Evolutionary conservation across 1,140 invertebrate genomes (phyloP).

Genomic region (Drosophila grimshawi): DNA sequence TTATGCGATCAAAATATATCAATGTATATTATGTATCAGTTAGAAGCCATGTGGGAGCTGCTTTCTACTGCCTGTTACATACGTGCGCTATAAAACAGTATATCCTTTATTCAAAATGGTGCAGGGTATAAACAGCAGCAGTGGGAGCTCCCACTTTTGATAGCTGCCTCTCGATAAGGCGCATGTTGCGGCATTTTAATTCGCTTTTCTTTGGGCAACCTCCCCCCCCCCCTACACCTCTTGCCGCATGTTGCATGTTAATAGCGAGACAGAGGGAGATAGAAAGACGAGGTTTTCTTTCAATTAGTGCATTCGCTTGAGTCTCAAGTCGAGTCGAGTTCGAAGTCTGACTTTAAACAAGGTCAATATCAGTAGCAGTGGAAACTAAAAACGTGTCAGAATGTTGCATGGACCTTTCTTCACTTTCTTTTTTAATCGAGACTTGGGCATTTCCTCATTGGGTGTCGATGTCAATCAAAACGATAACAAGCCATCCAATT

Average conservation of each 20-base stretch:
- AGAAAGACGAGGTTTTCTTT: conserved; percentile 55
- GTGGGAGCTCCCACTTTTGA: conserved; percentile 10
- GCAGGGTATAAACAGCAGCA: not conserved
- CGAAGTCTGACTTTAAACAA: conserved; percentile 60
- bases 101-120: too few species aligned
- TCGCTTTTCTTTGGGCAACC: conserved; percentile 58
- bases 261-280: conserved; percentile 25
- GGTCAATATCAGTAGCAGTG: conserved; percentile 76
- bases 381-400: conserved; percentile 61
- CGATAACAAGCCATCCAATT: conserved; percentile 26
- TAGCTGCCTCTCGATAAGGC: conserved; percentile 53
- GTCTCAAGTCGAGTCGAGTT: conserved; percentile 4
- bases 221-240: conserved; percentile 2
- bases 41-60: too few species aligned
- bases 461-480: conserved; percentile 36
- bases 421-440: conserved; percentile 61
- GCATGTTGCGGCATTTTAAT: conserved; percentile 74
- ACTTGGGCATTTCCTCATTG: not conserved
- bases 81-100: too few species aligned
- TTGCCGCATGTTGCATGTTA: conserved; percentile 53
- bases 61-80: too few species aligned
- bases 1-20: too few species aligned
- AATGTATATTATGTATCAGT: too few species aligned
- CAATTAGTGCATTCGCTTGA: conserved; percentile 36
- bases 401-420: conserved; percentile 47